These are phyloP conservation scores for Maccullochella peelii DNA, from an alignment of 2,113 vertebrate genomes.

Conservation along the genomic window DNA sequence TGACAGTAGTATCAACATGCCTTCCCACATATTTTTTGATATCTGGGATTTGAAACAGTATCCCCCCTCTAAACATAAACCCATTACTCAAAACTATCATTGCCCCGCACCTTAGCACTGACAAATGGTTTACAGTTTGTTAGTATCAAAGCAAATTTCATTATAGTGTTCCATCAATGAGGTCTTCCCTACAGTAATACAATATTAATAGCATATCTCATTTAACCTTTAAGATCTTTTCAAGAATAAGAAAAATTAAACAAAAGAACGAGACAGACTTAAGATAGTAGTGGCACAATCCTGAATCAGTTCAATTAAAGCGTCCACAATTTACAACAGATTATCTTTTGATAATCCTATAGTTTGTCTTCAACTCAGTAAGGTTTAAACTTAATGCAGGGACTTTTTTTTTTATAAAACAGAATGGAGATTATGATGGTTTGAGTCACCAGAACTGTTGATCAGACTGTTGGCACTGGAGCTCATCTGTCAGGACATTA, in stretches of 20 bases:
- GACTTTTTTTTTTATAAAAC: background rate
- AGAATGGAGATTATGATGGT: constrained; percentile 9
- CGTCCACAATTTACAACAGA: background rate
- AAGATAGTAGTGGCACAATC: background rate
- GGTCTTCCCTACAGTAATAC: background rate
- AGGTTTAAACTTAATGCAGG: background rate
- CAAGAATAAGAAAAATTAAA: background rate
- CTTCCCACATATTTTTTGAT: background rate
- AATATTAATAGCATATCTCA: background rate
- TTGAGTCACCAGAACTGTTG: constrained; percentile 6
- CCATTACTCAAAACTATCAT: constrained; percentile 8
- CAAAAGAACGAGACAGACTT: background rate
- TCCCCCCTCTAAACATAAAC: background rate
- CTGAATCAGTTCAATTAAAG: background rate
- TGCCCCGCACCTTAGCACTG: background rate
- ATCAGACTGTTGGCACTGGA: constrained; percentile 17
- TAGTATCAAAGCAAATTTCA: background rate
- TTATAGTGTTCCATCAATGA: background rate
- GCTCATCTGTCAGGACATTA: constrained; percentile 51
- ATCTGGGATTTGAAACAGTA: background rate
- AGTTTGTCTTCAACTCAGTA: background rate
- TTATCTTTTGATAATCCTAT: background rate
- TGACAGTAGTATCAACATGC: background rate
- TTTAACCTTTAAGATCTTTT: background rate
- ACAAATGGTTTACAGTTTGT: background rate